Evolutionary conservation across 2,113 vertebrate genomes (phyloP), one percentile per base, ranked within the genome.

Genomic region (Corythoichthys haematopterus): DNA sequence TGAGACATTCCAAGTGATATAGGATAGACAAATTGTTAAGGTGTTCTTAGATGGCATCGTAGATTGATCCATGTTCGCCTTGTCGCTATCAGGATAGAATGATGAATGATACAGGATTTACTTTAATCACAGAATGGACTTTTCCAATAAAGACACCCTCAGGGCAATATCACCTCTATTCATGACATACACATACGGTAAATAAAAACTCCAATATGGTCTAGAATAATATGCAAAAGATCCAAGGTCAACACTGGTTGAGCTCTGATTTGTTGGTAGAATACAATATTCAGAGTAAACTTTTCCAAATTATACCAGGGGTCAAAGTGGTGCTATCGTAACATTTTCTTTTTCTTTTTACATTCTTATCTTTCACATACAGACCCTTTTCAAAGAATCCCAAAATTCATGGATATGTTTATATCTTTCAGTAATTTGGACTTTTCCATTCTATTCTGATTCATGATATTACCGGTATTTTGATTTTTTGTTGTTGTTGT

Each of bases 131-230:
- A 75, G 52, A 37, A 70, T 50, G 40, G 50, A 66, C 46, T n/a
- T 74, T 38, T 74, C 53, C 62, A 69, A 37, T 43, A 68, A 59
- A 28, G 4, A 60, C 71, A 65, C 40, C 66, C 43, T 74, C 53
- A 64, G 65, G 68, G 47, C 61, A 65, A 36, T 45, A n/a, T 46
- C 8, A 20, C 3, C 55, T 36, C 48, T 33, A n/a, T 13, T 11
- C 37, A 48, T 2, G 1, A 48, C 63, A 45, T 61, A 45, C 46
- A 20, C 1, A 43, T 35, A 59, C 35, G 16, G 55, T 7, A 52
- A 55, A 61, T 4, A n/a, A 40, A 9, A 40, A 59, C 15, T 6
- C 28, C 10, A 28, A 28, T 14, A 4, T 7, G 5, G 12, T 12
- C 55, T 57, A 33, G 35, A 36, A 36, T 57, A 57, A 53, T n/a